Evolutionary conservation across 2,113 vertebrate species (phyloP).

Genomic region (Phalacrocorax carbo): DNA sequence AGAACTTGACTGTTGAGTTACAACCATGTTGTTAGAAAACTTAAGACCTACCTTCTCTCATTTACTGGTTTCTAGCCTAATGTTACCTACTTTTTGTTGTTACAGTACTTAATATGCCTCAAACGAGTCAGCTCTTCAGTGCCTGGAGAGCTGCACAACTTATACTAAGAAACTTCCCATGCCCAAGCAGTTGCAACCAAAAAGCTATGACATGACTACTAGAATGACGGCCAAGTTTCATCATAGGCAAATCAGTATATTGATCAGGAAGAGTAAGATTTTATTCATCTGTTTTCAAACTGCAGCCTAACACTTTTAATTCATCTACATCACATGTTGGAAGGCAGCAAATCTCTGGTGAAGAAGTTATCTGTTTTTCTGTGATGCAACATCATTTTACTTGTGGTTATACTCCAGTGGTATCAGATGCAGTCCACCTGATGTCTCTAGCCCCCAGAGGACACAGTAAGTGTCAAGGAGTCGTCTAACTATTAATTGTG

Average conservation of each 20-base stretch:
- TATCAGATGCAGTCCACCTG: slow-evolving; percentile 50
- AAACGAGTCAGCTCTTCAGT: background rate
- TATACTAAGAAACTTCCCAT: background rate
- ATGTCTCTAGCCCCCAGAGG: background rate
- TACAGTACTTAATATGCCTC: background rate
- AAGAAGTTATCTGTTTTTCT: background rate
- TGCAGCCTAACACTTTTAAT: background rate
- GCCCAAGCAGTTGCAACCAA: background rate
- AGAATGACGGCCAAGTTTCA: background rate
- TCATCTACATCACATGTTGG: background rate
- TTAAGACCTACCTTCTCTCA: background rate
- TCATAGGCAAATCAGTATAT: background rate
- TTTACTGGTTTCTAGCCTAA: background rate
- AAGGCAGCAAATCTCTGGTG: background rate
- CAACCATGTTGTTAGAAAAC: background rate
- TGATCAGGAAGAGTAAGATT: background rate
- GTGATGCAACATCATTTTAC: background rate
- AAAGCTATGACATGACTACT: background rate
- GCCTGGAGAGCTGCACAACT: background rate
- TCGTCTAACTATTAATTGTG: background rate
- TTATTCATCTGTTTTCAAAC: background rate
- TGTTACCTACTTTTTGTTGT: background rate
- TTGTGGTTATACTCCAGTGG: background rate
- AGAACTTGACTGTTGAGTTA: background rate
- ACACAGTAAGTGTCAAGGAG: background rate